These are phyloP conservation scores for Nephrocerus scutellatus DNA, from an alignment of 2,888 invertebrate genomes.

Conservation along the genomic window DNA sequence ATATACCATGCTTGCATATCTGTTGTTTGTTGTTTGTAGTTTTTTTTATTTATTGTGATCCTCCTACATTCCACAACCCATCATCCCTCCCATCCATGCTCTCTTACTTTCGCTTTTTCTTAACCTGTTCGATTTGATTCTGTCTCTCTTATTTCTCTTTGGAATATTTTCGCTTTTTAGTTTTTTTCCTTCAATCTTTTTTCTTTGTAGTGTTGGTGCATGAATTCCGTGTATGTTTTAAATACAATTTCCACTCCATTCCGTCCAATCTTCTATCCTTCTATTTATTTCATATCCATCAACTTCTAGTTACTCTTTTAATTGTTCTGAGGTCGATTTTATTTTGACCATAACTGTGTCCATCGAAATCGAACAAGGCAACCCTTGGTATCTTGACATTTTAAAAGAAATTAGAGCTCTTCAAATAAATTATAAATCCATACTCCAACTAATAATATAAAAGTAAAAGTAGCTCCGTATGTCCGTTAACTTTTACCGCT, in stretches of 20 bases:
- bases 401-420: no score
- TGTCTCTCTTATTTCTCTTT: slow-evolving; percentile 11
- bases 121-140: slow-evolving; percentile 8
- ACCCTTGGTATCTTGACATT: no score
- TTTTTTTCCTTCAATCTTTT: slow-evolving; percentile 10
- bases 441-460: no score
- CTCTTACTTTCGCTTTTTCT: slow-evolving; percentile 4
- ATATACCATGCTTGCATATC: slow-evolving; percentile 1
- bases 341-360: no score
- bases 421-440: no score
- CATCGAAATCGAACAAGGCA: no score
- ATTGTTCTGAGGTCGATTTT: slow-evolving; percentile 1
- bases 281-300: not conserved
- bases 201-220: slow-evolving; percentile 14
- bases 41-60: slow-evolving; percentile 6
- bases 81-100: not conserved
- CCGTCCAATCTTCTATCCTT: not conserved
- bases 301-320: not conserved
- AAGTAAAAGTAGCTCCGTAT: no score
- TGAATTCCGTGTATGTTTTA: slow-evolving; percentile 8
- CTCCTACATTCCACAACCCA: slow-evolving; percentile 1
- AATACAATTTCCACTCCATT: not conserved
- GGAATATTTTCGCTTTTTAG: slow-evolving; percentile 17
- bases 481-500: no score
- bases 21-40: slow-evolving; percentile 9